phyloP scores from a whole-genome alignment of 2,797 vertebrate genomes.

The Lemur catta region DNA sequence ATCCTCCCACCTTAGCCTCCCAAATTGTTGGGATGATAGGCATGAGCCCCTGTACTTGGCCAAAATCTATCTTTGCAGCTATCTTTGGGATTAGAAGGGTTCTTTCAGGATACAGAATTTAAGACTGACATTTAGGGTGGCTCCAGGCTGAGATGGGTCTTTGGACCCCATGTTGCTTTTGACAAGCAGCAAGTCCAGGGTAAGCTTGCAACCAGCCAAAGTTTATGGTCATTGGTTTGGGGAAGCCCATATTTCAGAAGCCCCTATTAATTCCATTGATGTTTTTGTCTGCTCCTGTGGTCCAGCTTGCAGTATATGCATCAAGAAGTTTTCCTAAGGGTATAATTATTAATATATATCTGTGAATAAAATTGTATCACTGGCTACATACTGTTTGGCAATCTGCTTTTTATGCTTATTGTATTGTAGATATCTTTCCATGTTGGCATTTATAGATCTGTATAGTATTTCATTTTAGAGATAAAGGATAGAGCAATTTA shows the following conservation, averaged over 20 bases:
- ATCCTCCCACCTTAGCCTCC: background rate
- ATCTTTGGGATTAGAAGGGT: background rate
- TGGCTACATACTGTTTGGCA: background rate
- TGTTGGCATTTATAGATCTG: background rate
- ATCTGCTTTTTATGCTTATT: background rate
- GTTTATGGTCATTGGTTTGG: background rate
- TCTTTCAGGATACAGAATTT: background rate
- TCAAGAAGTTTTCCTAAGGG: background rate
- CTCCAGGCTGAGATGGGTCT: background rate
- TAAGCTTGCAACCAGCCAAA: background rate
- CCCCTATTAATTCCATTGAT: background rate
- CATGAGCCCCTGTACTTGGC: background rate
- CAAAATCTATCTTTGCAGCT: background rate
- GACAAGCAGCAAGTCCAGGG: background rate
- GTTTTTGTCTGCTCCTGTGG: background rate
- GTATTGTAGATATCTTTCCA: background rate
- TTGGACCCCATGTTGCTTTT: background rate
- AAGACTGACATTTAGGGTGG: background rate
- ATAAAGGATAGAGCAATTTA: background rate
- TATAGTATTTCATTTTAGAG: background rate
- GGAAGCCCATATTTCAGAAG: background rate
- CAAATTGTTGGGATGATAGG: background rate
- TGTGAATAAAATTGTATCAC: background rate
- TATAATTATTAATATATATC: background rate
- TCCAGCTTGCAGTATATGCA: background rate